phyloP scores from a whole-genome alignment of 2,888 invertebrate genomes.

The Azorinus chamasolen region DNA sequence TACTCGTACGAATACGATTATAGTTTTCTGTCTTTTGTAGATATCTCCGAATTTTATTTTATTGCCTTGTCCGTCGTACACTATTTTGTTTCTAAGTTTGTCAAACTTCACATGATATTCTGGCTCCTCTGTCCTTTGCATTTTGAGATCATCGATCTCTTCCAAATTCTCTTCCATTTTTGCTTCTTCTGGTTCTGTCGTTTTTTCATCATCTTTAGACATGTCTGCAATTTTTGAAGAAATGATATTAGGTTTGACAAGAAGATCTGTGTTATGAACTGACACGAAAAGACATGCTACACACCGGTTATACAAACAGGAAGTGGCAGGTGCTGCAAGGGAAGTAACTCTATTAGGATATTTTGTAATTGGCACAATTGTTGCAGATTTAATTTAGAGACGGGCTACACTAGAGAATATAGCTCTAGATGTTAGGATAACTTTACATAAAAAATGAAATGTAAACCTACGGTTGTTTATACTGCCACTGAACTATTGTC shows the following conservation, averaged over 20 bases:
- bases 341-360: conserved; percentile 24
- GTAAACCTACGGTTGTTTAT: no score
- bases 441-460: no score
- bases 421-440: no score
- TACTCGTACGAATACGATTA: conserved; percentile 80
- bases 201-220: conserved; percentile 37
- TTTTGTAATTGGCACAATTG: no score
- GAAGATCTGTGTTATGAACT: conserved; percentile 1
- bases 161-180: conserved; percentile 44
- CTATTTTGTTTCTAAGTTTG: conserved; percentile 67
- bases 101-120: conserved; percentile 75
- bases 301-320: conserved; percentile 29
- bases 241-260: background rate
- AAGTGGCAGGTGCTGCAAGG: conserved; percentile 43
- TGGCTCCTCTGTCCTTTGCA: conserved; percentile 75
- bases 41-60: conserved; percentile 80
- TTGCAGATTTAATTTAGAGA: no score
- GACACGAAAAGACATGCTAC: conserved; percentile 54
- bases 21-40: conserved; percentile 81
- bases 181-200: conserved; percentile 41
- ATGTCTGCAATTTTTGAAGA: background rate
- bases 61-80: conserved; percentile 79
- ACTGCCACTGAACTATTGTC: no score
- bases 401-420: no score
- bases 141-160: conserved; percentile 68